Evolutionary conservation across 2,113 vertebrate genomes (phyloP), one percentile per base, ranked within the genome.

Genomic region (Sinosuthora webbiana): DNA sequence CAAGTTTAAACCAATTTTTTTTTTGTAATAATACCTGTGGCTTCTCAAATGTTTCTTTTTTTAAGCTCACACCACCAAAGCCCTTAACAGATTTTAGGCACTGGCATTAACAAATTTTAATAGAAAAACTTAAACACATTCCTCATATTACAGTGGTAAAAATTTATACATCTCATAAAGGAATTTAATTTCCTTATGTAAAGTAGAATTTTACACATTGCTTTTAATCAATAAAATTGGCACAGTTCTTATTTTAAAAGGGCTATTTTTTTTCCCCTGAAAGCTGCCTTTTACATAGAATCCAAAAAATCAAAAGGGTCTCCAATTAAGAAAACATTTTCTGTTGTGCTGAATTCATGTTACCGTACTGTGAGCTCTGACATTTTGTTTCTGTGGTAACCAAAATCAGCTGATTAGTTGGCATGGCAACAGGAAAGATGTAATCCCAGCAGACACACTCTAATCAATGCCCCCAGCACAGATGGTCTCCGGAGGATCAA

Each of bases 391-490:
- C 99, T 98, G 98, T 98, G 99, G 99, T 98, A 99, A 99, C 99
- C 98, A 97, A 98, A 98, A 99, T 99, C 99, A 99, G 99, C 99
- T 99, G 99, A 99, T 99, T 99, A 99, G 99, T 99, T 99, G 99
- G 99, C 99, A 99, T 99, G 99, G 99, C 99, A 99, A 99, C 99
- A 98, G 98, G 98, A 99, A 99, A 99, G 99, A 99, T 99, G 99
- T 99, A 99, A 99, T 99, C 99, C 99, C 99, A 98, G 98, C 98
- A 99, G 99, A 99, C 99, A 99, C 98, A 99, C 99, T 99, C 99
- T 99, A 99, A 99, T 99, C 99, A 99, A 99, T 99, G 99, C 99
- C 99, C 99, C 98, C 98, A 99, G 99, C 98, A 98, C 99, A 99
- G 99, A 99, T 99, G 99, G 98, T 99, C 99, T 99, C 99, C 97